Evolutionary conservation across 2,113 vertebrate genomes (phyloP).

Genomic region (Arenaria interpres): DNA sequence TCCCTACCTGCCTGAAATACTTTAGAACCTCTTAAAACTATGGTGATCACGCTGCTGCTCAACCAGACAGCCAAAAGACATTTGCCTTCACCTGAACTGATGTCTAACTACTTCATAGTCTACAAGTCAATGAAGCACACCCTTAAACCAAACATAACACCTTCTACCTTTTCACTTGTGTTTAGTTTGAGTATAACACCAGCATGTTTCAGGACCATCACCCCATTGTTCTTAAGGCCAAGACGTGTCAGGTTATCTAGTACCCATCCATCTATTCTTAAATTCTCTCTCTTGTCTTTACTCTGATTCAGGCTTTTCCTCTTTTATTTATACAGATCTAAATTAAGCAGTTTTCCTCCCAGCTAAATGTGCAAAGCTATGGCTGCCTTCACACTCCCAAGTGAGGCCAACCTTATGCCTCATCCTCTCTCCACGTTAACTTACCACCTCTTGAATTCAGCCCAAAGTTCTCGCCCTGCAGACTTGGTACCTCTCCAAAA

Average conservation of each 20-base stretch:
- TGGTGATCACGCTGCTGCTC: not conserved
- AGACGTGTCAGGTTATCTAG: fast-evolving
- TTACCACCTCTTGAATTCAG: not conserved
- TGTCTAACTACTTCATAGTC: not conserved
- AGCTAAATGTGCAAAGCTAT: not conserved
- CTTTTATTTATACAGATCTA: not conserved
- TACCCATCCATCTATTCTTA: not conserved
- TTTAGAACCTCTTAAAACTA: not conserved
- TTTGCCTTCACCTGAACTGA: not conserved
- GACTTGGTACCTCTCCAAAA: not conserved
- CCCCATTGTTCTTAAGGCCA: not conserved
- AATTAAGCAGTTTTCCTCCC: not conserved
- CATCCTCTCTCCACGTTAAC: not conserved
- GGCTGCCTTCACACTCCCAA: not conserved
- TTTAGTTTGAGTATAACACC: not conserved
- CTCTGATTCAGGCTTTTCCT: not conserved
- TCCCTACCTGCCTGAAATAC: not conserved
- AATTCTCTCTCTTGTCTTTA: not conserved
- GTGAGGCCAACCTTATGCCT: fast-evolving
- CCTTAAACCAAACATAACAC: not conserved
- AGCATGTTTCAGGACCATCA: not conserved
- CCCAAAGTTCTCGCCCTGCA: not conserved
- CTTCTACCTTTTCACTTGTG: not conserved
- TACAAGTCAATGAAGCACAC: not conserved
- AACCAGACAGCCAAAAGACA: not conserved